Evolutionary conservation across 2,113 vertebrate genomes (phyloP), one percentile per base, ranked within the genome.

Genomic region (Bambusicola thoracicus): DNA sequence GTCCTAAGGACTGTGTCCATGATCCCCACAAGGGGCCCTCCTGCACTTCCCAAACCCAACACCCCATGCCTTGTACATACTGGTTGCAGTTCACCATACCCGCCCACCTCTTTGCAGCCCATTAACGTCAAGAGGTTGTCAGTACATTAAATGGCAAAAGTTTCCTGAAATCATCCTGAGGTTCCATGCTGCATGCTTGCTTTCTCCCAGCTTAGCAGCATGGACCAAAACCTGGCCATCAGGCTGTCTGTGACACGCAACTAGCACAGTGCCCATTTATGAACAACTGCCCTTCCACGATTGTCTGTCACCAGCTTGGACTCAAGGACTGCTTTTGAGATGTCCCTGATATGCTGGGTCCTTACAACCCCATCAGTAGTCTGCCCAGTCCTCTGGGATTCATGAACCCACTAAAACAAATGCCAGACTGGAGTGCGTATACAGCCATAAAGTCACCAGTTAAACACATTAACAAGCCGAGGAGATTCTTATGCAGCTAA

Each of bases 381-480:
- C 56, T 46, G 13, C 30, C 48, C 1, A 0, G 24, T 44, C 32
- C 2, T 24, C 49, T 48, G 59, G 76, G 46, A 75, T 75, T 93
- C 56, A 22, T 20, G 17, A 75, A 38, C 12, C 4, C 27, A 3
- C 55, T 49, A 36, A 86, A 84, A 88, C 10, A 75, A 86, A 84
- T 3, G 27, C 83, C 88, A 75, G 73, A 48, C 20, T 40, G 48
- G 7, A 89, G 51, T 2, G 0, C 0, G 29, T 30, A n/a, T n/a
- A 75, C 40, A 87, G 44, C 63, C 49, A 85, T 44, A n/a, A 91
- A 85, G 22, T 56, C 68, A 67, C 16, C 2, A 0, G 68, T 63
- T 74, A 90, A 63, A 93, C 16, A 56, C 46, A 74, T 77, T 74
- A 83, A 74, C 40, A 94, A 81, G 34, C 55, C 62, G 38, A 85